Base-by-base conservation (phyloP, 1,140 invertebrate genomes). In the Ptiloglossa arizonensis region DNA sequence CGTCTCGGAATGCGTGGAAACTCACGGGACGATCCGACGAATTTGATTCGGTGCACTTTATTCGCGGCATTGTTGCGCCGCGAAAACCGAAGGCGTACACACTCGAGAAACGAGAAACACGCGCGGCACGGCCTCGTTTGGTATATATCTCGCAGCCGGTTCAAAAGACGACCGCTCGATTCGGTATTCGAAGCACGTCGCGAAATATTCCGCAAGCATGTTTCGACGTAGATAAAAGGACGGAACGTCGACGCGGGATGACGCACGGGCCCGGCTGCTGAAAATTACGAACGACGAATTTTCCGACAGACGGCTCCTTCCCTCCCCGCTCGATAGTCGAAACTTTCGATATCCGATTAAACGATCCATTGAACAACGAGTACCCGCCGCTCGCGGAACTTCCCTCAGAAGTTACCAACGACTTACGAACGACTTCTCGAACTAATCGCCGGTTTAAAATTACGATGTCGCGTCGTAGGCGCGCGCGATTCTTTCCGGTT, bases 301-400 rank as follows among this genome's bases (percentile, higher is more conserved):
- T 57, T 70, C 35, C 32, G 35, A 72, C 57, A 24, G 54, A 60
- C 63, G n/a, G 38, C 44, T 63, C 67, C 11, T 13, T 1, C 5
- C n/a, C n/a, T n/a, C n/a, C n/a, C n/a, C n/a, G n/a, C n/a, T n/a
- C n/a, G n/a, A n/a, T 24, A 44, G 38, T 22, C 22, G 50, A 2
- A 50, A 60, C 48, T 72, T 52, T 13, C 59, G 46, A 67, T 71
- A 77, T 71, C 62, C 81, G 79, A 83, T 83, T 68, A 78, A 69
- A 81, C 79, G 79, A 71, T 56, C 67, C 79, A 76, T 82, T 82
- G 64, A 75, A 69, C 78, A 64, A 70, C 62, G 52, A 81, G 74
- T 52, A 60, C 24, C 46, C 8, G 2, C 8, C 38, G 5, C 48
- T 13, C 50, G 22, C 0, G 67, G 22, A 71, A 82, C 70, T 82